phyloP scores from a whole-genome alignment of 2,888 invertebrate genomes.

The Trichopria drosophilae region DNA sequence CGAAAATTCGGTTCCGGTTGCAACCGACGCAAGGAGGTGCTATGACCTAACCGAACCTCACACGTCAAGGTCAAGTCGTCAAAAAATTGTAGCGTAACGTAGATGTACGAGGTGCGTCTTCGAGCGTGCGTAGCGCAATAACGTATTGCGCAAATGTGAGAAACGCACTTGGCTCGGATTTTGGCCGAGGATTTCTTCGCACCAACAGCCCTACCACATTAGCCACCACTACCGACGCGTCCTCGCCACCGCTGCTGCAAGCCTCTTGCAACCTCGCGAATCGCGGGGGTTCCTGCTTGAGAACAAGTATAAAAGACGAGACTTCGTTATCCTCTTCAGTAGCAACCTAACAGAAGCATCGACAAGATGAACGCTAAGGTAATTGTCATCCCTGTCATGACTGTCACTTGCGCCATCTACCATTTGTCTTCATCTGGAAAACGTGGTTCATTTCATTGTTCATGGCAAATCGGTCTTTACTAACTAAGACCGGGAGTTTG shows the following conservation, averaged over 20 bases:
- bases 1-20: no score
- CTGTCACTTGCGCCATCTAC: no score
- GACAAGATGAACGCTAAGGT: slow-evolving; percentile 52
- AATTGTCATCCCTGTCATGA: no score
- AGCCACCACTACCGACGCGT: slow-evolving; percentile 24
- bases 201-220: slow-evolving; percentile 36
- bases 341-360: slow-evolving; percentile 46
- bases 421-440: no score
- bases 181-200: slow-evolving; percentile 28
- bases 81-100: no score
- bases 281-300: slow-evolving; percentile 43
- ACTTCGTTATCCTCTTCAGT: slow-evolving; percentile 50
- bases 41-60: no score
- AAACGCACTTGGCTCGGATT: slow-evolving; percentile 11
- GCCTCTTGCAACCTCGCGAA: slow-evolving; percentile 29
- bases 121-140: slow-evolving; percentile 8
- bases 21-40: no score
- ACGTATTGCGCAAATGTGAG: slow-evolving; percentile 28
- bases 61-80: no score
- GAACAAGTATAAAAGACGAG: slow-evolving; percentile 49
- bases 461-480: no score
- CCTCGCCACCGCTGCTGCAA: slow-evolving; percentile 27
- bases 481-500: no score
- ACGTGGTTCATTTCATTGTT: no score
- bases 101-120: no score